Evolutionary conservation across 2,113 vertebrate genomes (phyloP).

Genomic region (Nothobranchius kuhntae): DNA sequence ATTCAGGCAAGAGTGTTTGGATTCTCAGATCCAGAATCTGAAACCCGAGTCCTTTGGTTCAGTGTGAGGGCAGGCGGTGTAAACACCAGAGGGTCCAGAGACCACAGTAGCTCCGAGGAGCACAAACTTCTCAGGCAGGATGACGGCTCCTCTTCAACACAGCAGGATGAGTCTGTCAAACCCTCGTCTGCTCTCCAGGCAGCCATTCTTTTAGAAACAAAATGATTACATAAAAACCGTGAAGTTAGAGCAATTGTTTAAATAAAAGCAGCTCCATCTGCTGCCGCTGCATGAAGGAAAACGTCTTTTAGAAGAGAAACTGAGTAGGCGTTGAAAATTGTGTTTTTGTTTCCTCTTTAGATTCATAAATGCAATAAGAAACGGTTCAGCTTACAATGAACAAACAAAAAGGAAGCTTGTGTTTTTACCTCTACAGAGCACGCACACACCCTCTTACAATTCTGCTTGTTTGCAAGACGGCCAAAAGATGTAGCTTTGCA

Average conservation of each 20-base stretch:
- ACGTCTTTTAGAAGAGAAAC: no score
- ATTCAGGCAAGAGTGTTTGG: conserved; percentile 58
- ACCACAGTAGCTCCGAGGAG: not conserved
- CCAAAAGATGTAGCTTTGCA: no score
- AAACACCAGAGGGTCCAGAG: conserved; percentile 28
- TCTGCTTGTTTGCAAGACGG: no score
- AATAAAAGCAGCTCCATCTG: not conserved
- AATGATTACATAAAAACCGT: not conserved
- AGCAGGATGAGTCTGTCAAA: not conserved
- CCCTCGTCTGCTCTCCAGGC: no score
- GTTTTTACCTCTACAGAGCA: no score
- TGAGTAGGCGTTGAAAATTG: no score
- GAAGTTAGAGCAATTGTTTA: not conserved
- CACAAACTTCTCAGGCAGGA: not conserved
- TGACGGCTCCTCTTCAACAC: not conserved
- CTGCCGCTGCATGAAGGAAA: not conserved
- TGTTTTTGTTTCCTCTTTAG: no score
- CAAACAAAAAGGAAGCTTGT: no score
- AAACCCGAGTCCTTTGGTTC: conserved; percentile 46
- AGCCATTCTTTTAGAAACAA: not conserved
- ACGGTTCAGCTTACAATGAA: no score
- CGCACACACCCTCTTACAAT: no score
- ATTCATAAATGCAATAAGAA: no score
- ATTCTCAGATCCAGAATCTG: conserved; percentile 54
- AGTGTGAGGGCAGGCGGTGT: conserved; percentile 19